phyloP scores from a whole-genome alignment of 1,140 invertebrate genomes.

The Drosophila nebulosa region DNA sequence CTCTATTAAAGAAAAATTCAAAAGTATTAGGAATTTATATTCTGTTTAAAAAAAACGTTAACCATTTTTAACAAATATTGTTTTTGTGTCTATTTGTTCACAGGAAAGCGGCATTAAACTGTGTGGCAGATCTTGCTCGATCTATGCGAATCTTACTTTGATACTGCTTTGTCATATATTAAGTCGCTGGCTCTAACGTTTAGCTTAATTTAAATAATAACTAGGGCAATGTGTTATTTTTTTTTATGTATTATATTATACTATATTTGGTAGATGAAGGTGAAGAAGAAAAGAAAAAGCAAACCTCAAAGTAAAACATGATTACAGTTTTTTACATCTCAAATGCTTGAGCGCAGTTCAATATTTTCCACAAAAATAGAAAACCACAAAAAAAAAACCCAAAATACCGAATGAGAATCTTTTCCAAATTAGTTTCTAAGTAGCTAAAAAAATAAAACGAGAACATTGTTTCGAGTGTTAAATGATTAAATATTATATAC shows the following conservation, averaged over 20 bases:
- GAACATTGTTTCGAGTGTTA: conserved; percentile 43
- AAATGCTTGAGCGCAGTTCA: conserved; percentile 62
- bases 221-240: conserved; percentile 53
- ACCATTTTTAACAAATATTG: too few species aligned
- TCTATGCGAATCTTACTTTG: conserved; percentile 56
- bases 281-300: neutral
- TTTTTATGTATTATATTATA: conserved; percentile 40
- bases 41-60: too few species aligned
- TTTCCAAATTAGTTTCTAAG: conserved; percentile 60
- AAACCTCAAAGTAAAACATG: conserved; percentile 6
- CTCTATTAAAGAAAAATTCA: too few species aligned
- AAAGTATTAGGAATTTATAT: too few species aligned
- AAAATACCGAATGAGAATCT: conserved; percentile 42
- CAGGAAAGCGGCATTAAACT: conserved; percentile 68
- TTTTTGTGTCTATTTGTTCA: neutral
- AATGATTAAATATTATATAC: conserved; percentile 26
- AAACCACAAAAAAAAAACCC: neutral
- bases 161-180: conserved; percentile 55
- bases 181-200: conserved; percentile 64
- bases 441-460: conserved; percentile 35
- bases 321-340: conserved; percentile 59
- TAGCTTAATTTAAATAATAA: conserved; percentile 40
- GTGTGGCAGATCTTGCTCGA: conserved; percentile 52
- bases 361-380: conserved; percentile 47
- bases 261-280: neutral